These are phyloP conservation scores for Drosophila auraria DNA, from an alignment of 1,140 invertebrate species.

Conservation along the genomic window DNA sequence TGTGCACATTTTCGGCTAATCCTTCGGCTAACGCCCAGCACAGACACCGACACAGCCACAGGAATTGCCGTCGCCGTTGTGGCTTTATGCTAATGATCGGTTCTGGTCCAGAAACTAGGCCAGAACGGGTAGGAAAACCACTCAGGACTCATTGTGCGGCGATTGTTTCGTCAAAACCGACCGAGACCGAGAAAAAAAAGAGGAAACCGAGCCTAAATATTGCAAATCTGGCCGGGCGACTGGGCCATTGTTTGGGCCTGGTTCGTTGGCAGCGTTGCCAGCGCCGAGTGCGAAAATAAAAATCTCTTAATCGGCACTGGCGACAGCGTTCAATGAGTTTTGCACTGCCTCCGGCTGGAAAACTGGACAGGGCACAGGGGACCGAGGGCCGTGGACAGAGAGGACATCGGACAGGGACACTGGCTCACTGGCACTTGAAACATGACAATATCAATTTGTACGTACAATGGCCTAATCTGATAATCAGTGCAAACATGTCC, in stretches of 20 bases:
- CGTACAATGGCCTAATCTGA: slow-evolving; percentile 84
- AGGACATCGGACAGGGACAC: neutral
- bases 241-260: slow-evolving; percentile 63
- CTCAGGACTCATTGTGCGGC: slow-evolving; percentile 71
- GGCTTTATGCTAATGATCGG: slow-evolving; percentile 84
- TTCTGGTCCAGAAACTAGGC: slow-evolving; percentile 69
- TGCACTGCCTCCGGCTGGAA: slow-evolving; percentile 41
- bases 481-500: slow-evolving; percentile 85
- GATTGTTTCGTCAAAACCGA: slow-evolving; percentile 66
- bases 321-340: slow-evolving; percentile 84
- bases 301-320: slow-evolving; percentile 85
- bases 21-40: slow-evolving; percentile 68
- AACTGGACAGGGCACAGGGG: slow-evolving; percentile 20
- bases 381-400: neutral
- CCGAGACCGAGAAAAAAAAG: slow-evolving; percentile 36
- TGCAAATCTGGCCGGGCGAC: slow-evolving; percentile 71
- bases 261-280: slow-evolving; percentile 32
- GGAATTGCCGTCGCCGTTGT: slow-evolving; percentile 72
- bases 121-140: slow-evolving; percentile 65
- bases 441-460: slow-evolving; percentile 85
- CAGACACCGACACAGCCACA: slow-evolving; percentile 44
- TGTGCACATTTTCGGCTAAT: slow-evolving; percentile 79
- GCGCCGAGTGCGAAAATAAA: slow-evolving; percentile 75
- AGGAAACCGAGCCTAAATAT: slow-evolving; percentile 66
- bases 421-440: slow-evolving; percentile 77